Base-by-base conservation (phyloP, 2,113 vertebrate species). In the Mormyrus lacerda region DNA sequence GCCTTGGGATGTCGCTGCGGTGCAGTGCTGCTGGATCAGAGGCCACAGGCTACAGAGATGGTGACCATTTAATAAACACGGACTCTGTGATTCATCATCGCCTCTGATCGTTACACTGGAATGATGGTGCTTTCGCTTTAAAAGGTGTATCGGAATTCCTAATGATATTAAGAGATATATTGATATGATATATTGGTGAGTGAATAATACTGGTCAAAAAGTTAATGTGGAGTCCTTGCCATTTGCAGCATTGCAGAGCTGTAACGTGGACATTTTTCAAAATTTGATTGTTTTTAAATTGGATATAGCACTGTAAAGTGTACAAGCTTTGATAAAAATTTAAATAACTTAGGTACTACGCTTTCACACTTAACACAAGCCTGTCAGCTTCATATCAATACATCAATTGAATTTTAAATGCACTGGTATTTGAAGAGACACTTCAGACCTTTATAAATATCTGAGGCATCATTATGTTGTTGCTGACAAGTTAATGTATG, bases 1-100 rank as follows among this genome's bases (percentile, higher is more conserved):
- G 51, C 48, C 39, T 11, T 44, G 50, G 85, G 87, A 85, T 85
- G 89, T 90, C 87, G 83, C 27, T 55, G 90, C 69, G 7, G 47
- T 17, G 0, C 51, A 91, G 90, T 85, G 39, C 53, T 83, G 44
- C 35, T 39, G 88, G 65, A 35, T 87, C 11, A 73, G 44, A 35
- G 79, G 55, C 13, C 48, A 61, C 27, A 88, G 79, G 76, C 79
- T 89, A 17, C 55, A 15, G 55, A 39, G 87, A 31, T 7, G 10
- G 55, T 55, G 42, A 88, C 84, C 88, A 53, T 88, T 39, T 53
- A 85, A 87, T 89, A 45, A 88, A 83, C 48, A 85, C 24, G 31
- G 76, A 48, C 73, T 89, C 2, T 51, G 58, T 42, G 69, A 85
- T 90, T 73, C 79, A 42, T 55, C 48, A 35, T 76, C 84, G 42